A percentile compares a stretch with the other conserved stretches of the same genome.
Conservation (phyloP, 2,113 vertebrate genomes). For the Thinocorus orbignyianus region DNA sequence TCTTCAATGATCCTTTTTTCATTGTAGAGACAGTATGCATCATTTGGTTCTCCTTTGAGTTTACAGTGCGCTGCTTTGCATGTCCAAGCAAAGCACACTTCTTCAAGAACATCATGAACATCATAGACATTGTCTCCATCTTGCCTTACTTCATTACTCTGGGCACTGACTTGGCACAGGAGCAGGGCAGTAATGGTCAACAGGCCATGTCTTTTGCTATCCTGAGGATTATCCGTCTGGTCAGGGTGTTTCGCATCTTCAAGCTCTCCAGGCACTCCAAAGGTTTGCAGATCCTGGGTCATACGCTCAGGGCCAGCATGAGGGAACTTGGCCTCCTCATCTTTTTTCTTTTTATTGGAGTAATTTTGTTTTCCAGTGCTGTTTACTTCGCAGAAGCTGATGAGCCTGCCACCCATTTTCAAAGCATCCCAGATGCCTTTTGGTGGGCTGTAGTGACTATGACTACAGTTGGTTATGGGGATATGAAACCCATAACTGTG, state of each 20-base stretch:
- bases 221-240: slow-evolving; percentile 94
- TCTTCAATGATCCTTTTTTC: slow-evolving; percentile 98
- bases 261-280: slow-evolving; percentile 98
- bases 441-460: slow-evolving; percentile 99
- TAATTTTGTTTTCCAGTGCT: slow-evolving; percentile 98
- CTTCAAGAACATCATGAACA: slow-evolving; percentile 99
- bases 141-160: slow-evolving; percentile 99
- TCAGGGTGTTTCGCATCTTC: slow-evolving; percentile 97
- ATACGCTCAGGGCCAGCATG: slow-evolving; percentile 97
- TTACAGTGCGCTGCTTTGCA: slow-evolving; percentile 94
- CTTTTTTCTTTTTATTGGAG: slow-evolving; percentile 97
- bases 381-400: slow-evolving; percentile 98
- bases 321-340: slow-evolving; percentile 96
- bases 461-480: slow-evolving; percentile 98
- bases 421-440: slow-evolving; percentile 98
- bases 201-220: slow-evolving; percentile 99
- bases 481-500: slow-evolving; percentile 99
- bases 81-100: slow-evolving; percentile 93
- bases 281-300: slow-evolving; percentile 97
- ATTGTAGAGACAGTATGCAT: slow-evolving; percentile 98
- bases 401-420: slow-evolving; percentile 94
- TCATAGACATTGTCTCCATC: slow-evolving; percentile 98
- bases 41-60: slow-evolving; percentile 99
- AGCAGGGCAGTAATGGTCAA: slow-evolving; percentile 82
- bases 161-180: slow-evolving; percentile 94